Base-by-base conservation (phyloP, 1,140 invertebrate genomes). In the Sitobion miscanthi region DNA sequence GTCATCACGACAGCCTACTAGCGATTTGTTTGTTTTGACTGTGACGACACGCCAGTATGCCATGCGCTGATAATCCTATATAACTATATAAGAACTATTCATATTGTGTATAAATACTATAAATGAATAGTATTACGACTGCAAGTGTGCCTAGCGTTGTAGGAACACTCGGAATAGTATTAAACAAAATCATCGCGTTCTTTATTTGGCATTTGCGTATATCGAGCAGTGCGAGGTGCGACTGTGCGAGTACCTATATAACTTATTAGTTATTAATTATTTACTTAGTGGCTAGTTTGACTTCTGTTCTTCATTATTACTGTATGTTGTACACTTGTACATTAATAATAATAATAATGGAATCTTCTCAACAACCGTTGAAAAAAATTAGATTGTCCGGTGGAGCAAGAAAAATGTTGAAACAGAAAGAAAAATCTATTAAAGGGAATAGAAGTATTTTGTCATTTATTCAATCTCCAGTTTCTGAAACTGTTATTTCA, bases 381-480 rank as follows among this genome's bases (percentile, higher is more conserved):
- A 77, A 77, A 77, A 77, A 77, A 77, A 77, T 77, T 77, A 77
- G 69, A 77, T 77, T 77, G 69, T 77, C 69, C n/a, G 69, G 69
- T 77, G 69, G 69, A 77, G 69, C 69, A 77, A 77, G 69, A 77
- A 77, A 77, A 9, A 49, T 49, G 47, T 49, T 49, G 47, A 49
- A 49, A 49, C 47, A 49, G 47, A 49, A 49, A 49, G 47, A 49
- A 49, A 49, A 49, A 49, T 49, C 47, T 49, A 49, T 49, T 49
- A 6, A 49, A 49, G 47, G 47, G 47, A 49, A 49, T 49, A 49
- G 47, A 49, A 49, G 47, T 49, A 49, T 49, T 49, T 9, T 49
- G 47, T 49, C 47, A 49, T 49, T 49, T 49, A 49, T 49, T 49
- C 47, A 49, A 49, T 38, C 38, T 38, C 38, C 2, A 38, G 38